Evolutionary conservation across 2,888 invertebrate genomes (phyloP), one percentile per base, ranked within the genome.

Genomic region (Empis stercorea): DNA sequence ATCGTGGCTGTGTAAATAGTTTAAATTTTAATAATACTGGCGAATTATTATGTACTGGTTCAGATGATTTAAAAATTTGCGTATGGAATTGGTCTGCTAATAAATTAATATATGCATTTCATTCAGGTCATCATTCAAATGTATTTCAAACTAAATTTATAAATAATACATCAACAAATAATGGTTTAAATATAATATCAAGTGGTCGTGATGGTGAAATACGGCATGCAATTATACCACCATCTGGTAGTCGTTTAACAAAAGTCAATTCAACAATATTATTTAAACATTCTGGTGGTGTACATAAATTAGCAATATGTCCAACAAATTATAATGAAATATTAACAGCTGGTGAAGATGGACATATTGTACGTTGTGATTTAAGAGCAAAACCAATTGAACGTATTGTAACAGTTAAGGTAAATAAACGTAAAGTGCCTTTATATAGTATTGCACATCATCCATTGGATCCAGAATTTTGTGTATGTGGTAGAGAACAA

Each of bases 81-180:
- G 71, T 96, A 10, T 95, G 95, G 95, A 85, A 95, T 63, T 95
- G 94, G 94, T 79, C 86, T 14, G 69, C 74, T 11, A 81, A 81
- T 46, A 77, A 76, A 52, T 72, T 77, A 2, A 64, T 79, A 32
- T 73, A 84, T 54, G 74, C 75, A 4, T 84, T 86, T 57, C 77
- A 80, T 56, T 87, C 87, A 16, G 88, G 88, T 2, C 95, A 95
- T 70, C 76, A 77, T 53, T 79, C 81, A 34, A 94, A 95, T 63
- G 87, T 95, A 46, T 94, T 94, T 67, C 91, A 92, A 63, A 79
- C 80, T 59, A 94, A 92, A 70, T 95, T 94, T 72, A 73, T 95
- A 55, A 83, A 87, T 45, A 73, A 84, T 38, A 76, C 79, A 32
- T 23, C 39, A 7, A 59, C 55, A 37, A 59, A 65, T 54, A 78